Evolutionary conservation across 2,797 vertebrate genomes (phyloP).

Genomic region (Darevskia mixta): DNA sequence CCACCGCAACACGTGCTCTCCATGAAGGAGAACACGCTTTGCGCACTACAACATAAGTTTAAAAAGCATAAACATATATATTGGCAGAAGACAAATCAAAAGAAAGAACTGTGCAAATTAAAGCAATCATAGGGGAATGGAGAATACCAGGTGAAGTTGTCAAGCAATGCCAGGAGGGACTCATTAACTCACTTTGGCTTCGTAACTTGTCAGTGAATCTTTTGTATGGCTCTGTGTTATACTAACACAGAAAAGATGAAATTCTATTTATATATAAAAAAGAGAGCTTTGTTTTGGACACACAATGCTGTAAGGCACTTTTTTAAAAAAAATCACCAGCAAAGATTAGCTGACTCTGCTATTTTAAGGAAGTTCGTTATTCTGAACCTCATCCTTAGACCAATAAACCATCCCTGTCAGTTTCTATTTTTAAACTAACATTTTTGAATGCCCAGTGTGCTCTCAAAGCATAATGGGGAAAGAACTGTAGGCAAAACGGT

Average conservation of each 20-base stretch:
- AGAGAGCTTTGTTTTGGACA: neutral
- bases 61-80: no score
- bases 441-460: neutral
- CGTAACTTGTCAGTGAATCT: neutral
- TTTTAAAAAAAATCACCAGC: neutral
- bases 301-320: neutral
- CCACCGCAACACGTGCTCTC: no score
- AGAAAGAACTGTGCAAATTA: no score
- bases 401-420: neutral
- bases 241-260: neutral
- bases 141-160: no score
- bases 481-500: no score
- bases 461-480: neutral
- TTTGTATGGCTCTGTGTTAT: neutral
- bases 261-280: neutral
- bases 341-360: neutral
- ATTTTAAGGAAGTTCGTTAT: conserved; percentile 2
- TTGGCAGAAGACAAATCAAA: no score
- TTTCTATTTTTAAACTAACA: conserved; percentile 15
- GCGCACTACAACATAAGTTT: no score
- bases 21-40: no score
- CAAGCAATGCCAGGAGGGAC: no score
- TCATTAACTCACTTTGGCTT: neutral
- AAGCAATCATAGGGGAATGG: no score
- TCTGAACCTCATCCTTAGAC: conserved; percentile 32